Evolutionary conservation across 2,888 invertebrate genomes (phyloP).

Genomic region (Ophraella communa): DNA sequence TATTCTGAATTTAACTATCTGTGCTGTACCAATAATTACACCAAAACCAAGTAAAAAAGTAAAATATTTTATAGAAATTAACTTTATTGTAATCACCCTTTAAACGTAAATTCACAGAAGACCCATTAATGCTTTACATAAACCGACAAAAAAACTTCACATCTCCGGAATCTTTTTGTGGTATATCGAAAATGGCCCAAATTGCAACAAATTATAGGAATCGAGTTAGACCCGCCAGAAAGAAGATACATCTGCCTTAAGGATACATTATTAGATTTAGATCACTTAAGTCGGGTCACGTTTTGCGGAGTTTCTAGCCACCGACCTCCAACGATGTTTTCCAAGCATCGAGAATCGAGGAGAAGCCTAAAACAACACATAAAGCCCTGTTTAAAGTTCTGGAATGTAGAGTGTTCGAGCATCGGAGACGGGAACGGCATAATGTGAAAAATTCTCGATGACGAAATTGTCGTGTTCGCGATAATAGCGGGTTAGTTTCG

Average conservation of each 20-base stretch:
- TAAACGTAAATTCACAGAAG: no score
- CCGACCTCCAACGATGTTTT: constrained; percentile 51
- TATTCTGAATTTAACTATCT: no score
- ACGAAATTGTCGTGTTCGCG: background rate
- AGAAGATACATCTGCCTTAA: constrained; percentile 40
- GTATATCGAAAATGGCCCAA: background rate
- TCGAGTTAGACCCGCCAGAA: background rate
- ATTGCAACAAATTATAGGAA: background rate
- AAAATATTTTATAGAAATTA: no score
- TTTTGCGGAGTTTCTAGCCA: constrained; percentile 50
- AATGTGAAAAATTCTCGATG: background rate
- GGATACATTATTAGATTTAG: constrained; percentile 51
- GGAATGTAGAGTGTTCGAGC: constrained; percentile 12
- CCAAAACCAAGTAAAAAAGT: no score
- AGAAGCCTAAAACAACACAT: constrained; percentile 50
- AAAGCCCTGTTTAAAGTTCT: constrained; percentile 36
- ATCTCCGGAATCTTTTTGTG: background rate
- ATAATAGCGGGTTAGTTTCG: no score
- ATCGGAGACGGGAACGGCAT: background rate
- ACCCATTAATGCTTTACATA: no score
- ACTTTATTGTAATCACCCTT: no score
- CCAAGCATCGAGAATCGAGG: constrained; percentile 50
- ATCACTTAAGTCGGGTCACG: constrained; percentile 52
- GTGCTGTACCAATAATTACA: no score
- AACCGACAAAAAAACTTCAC: no score